These are phyloP conservation scores for Acrobasis suavella DNA, from an alignment of 2,888 invertebrate genomes.

Conservation along the genomic window DNA sequence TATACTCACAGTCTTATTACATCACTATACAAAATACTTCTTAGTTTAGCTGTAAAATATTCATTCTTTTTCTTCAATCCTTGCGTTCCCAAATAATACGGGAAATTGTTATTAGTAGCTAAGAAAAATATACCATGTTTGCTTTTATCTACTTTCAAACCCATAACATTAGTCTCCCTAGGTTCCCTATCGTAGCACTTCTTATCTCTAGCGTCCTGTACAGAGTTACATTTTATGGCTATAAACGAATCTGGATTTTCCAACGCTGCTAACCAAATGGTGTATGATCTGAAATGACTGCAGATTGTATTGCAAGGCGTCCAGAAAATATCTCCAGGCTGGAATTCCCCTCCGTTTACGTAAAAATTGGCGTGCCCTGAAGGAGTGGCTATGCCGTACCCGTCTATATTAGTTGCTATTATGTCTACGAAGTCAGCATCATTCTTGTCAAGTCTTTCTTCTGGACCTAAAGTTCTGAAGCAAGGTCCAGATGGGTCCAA, in stretches of 20 bases:
- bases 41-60: conserved; percentile 23
- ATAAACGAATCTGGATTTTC: conserved; percentile 39
- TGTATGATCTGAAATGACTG: conserved; percentile 40
- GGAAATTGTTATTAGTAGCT: conserved; percentile 36
- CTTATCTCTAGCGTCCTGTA: conserved; percentile 44
- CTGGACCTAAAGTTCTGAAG: conserved; percentile 36
- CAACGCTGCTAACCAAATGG: conserved; percentile 42
- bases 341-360: conserved; percentile 28
- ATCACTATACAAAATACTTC: not conserved
- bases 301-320: conserved; percentile 39
- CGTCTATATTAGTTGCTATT: conserved; percentile 39
- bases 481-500: conserved; percentile 41
- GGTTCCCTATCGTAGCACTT: conserved; percentile 41
- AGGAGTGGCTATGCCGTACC: conserved; percentile 36
- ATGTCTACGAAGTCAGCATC: conserved; percentile 41
- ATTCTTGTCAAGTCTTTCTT: conserved; percentile 36
- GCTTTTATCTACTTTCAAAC: conserved; percentile 36
- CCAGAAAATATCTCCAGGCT: conserved; percentile 42
- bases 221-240: conserved; percentile 44
- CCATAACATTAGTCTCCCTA: conserved; percentile 32
- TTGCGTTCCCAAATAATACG: conserved; percentile 42
- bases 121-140: conserved; percentile 44
- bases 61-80: conserved; percentile 42
- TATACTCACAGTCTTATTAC: conserved; percentile 22
- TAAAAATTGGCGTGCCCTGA: conserved; percentile 35